Conservation (phyloP, 2,113 vertebrate genomes). For the Sceloporus tristichus region DNA sequence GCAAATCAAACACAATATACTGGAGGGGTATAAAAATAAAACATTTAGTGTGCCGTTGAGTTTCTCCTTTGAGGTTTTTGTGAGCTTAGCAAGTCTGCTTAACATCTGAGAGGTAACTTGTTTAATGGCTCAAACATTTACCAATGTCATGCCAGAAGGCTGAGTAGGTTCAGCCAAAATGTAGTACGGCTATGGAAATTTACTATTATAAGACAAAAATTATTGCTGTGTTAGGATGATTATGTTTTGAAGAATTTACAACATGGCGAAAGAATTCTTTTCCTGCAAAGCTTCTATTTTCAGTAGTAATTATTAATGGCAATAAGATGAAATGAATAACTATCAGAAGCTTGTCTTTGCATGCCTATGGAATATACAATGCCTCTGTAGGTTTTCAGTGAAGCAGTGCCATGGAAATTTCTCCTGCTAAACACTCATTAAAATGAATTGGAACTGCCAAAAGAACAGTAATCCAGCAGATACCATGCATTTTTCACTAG, state of each 20-base stretch:
- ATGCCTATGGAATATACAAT: background rate
- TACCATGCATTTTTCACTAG: background rate
- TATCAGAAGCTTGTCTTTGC: background rate
- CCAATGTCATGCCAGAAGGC: slow-evolving; percentile 8
- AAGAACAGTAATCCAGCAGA: background rate
- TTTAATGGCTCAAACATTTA: slow-evolving; percentile 4
- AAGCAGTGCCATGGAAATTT: background rate
- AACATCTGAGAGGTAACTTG: background rate
- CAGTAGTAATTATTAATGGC: background rate
- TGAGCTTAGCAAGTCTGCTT: slow-evolving; percentile 3
- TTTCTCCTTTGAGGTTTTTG: background rate
- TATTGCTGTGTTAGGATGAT: background rate
- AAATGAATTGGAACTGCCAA: background rate
- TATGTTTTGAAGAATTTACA: background rate
- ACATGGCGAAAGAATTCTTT: background rate
- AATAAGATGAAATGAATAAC: slow-evolving; percentile 2
- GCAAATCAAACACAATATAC: background rate
- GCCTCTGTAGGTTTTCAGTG: background rate
- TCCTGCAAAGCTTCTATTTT: background rate
- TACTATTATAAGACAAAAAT: slow-evolving; percentile 28
- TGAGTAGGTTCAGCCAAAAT: slow-evolving; percentile 1
- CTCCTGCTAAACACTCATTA: background rate
- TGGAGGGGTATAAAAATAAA: background rate
- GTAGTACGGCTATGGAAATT: background rate
- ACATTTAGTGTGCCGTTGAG: rapidly evolving